A percentile compares a stretch with the other conserved stretches of the same genome.
phyloP scores from a whole-genome alignment of 2,113 vertebrate genomes.

The Pterocles orientalis region DNA sequence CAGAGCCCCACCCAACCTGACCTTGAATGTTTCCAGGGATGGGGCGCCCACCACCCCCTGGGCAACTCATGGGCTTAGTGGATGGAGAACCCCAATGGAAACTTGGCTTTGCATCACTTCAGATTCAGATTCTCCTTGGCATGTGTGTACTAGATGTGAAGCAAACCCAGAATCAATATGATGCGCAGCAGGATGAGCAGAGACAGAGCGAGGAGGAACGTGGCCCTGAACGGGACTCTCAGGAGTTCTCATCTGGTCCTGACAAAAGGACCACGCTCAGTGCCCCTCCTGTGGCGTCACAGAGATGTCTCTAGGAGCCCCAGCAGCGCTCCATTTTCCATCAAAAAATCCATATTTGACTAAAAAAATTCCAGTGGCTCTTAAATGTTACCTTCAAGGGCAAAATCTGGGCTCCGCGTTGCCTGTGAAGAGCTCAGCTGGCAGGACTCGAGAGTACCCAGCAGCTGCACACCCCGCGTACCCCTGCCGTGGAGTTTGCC shows the following conservation, averaged over 20 bases:
- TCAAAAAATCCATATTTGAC: neutral
- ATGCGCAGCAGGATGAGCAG: neutral
- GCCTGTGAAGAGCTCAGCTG: neutral
- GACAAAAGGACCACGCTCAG: neutral
- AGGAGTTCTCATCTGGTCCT: neutral
- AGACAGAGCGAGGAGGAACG: neutral
- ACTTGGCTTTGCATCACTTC: neutral
- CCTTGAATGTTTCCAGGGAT: too few species aligned
- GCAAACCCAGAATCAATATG: neutral
- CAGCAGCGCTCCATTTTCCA: neutral
- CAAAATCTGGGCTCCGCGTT: neutral
- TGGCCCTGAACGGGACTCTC: neutral
- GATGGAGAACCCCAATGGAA: neutral
- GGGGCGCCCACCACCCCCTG: too few species aligned
- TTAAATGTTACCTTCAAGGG: neutral
- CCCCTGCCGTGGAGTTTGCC: too few species aligned
- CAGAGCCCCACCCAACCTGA: too few species aligned
- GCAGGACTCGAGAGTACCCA: neutral
- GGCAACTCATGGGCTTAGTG: neutral
- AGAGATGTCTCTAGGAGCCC: neutral
- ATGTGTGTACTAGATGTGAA: rapidly evolving
- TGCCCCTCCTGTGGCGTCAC: neutral
- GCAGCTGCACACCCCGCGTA: neutral
- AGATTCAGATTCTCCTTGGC: neutral
- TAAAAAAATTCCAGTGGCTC: neutral